Percentiles rank a stretch among this genome's conserved stretches.
Conservation (phyloP, 2,113 vertebrate species). For the Rhinoderma darwinii region DNA sequence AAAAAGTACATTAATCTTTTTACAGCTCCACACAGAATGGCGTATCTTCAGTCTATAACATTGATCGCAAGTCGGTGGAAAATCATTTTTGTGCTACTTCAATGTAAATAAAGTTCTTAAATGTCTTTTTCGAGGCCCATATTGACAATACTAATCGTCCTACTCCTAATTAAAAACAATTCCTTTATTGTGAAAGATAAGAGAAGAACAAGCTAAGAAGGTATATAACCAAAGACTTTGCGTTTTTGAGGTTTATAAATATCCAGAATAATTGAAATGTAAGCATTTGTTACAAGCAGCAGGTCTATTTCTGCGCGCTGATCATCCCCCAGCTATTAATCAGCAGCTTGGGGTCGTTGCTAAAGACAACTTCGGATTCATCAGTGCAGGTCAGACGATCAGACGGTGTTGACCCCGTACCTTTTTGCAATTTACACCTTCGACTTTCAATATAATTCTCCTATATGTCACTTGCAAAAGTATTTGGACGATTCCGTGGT, state of each 20-base stretch:
- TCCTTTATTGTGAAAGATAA: slow-evolving; percentile 59
- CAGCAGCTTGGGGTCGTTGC: too few relatives aligned
- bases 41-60: slow-evolving; percentile 77
- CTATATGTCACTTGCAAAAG: too few relatives aligned
- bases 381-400: too few relatives aligned
- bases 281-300: too few relatives aligned
- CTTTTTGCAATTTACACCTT: too few relatives aligned
- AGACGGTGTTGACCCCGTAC: too few relatives aligned
- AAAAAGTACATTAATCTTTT: slow-evolving; percentile 84
- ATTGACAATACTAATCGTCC: slow-evolving; percentile 68
- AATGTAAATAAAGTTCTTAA: slow-evolving; percentile 73
- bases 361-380: too few relatives aligned
- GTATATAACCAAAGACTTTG: not conserved
- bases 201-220: not conserved
- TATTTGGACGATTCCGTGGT: too few relatives aligned
- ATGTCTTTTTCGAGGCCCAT: slow-evolving; percentile 71
- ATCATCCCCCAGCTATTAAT: too few relatives aligned
- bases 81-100: slow-evolving; percentile 78
- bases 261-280: not conserved
- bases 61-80: slow-evolving; percentile 71
- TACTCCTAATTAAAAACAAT: slow-evolving; percentile 62
- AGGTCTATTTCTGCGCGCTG: too few relatives aligned
- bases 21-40: slow-evolving; percentile 83
- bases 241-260: not conserved
- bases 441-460: too few relatives aligned